phyloP scores from a whole-genome alignment of 2,113 vertebrate species.

The Beaufortia kweichowensis region DNA sequence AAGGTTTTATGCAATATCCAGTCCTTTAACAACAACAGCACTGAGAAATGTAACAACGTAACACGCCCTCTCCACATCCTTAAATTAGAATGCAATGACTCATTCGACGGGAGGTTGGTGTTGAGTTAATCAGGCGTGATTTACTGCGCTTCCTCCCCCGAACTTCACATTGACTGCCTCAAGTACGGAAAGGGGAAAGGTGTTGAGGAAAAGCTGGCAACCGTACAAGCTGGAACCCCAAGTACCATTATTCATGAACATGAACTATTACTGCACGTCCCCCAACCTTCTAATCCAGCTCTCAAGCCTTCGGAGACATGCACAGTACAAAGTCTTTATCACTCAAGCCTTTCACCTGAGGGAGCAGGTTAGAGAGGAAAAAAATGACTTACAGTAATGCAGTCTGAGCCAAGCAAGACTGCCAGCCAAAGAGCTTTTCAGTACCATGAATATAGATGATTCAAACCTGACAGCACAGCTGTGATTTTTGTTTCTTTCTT shows the following conservation, averaged over 20 bases:
- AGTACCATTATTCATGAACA: conserved; percentile 64
- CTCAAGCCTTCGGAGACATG: conserved; percentile 50
- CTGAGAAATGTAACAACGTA: conserved; percentile 55
- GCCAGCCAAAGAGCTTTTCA: conserved; percentile 47
- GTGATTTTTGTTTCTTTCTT: conserved; percentile 34
- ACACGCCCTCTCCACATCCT: conserved; percentile 52
- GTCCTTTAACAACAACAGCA: conserved; percentile 52
- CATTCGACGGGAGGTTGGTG: conserved; percentile 61
- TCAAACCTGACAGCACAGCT: conserved; percentile 45
- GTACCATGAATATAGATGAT: conserved; percentile 43
- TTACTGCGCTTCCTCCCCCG: conserved; percentile 66
- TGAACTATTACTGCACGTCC: conserved; percentile 58
- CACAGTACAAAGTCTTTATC: conserved; percentile 61
- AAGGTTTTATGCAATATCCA: conserved; percentile 57
- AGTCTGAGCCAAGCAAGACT: conserved; percentile 45
- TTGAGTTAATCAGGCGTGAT: conserved; percentile 69
- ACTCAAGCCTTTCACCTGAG: conserved; percentile 53
- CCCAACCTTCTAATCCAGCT: conserved; percentile 50
- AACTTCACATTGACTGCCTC: conserved; percentile 61
- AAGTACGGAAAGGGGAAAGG: conserved; percentile 60
- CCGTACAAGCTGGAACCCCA: conserved; percentile 59
- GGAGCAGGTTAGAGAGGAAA: conserved; percentile 38
- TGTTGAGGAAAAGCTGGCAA: conserved; percentile 67
- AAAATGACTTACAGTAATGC: conserved; percentile 26
- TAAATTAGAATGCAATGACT: conserved; percentile 63